phyloP scores from a whole-genome alignment of 1,140 invertebrate species.

The Euwallacea similis region DNA sequence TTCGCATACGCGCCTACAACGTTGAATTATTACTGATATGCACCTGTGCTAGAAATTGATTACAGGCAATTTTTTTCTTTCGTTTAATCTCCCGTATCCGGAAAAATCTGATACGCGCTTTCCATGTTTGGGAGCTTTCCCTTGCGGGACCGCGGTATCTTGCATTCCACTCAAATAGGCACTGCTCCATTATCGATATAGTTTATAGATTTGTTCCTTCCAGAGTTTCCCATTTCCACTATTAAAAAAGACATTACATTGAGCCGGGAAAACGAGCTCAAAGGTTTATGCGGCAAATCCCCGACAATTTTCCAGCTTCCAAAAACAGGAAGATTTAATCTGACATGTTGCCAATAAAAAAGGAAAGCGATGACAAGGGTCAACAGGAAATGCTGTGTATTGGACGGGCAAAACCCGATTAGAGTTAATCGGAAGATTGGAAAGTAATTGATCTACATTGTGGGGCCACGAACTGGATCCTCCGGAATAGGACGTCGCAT shows the following conservation, averaged over 20 bases:
- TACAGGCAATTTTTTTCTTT: slow-evolving; percentile 14
- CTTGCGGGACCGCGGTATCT: neutral
- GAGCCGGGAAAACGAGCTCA: neutral
- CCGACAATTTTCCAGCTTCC: neutral
- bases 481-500: slow-evolving; percentile 1
- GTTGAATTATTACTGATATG: slow-evolving; percentile 27
- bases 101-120: slow-evolving; percentile 8
- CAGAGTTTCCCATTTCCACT: no score
- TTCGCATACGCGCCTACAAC: slow-evolving; percentile 10
- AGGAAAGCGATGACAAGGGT: slow-evolving; percentile 37
- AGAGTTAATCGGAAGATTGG: slow-evolving; percentile 42
- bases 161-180: no score
- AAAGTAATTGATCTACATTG: slow-evolving; percentile 45
- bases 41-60: slow-evolving; percentile 23
- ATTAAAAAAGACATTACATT: no score
- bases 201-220: no score
- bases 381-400: slow-evolving; percentile 34
- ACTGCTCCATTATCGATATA: no score
- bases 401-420: slow-evolving; percentile 38
- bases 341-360: slow-evolving; percentile 31
- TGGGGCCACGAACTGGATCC: slow-evolving; percentile 34
- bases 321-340: slow-evolving; percentile 24
- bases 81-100: slow-evolving; percentile 8
- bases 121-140: slow-evolving; percentile 2
- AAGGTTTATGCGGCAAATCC: slow-evolving; percentile 11